These are phyloP conservation scores for Lepidochrysops patricia DNA, from an alignment of 2,888 invertebrate species.

Conservation along the genomic window DNA sequence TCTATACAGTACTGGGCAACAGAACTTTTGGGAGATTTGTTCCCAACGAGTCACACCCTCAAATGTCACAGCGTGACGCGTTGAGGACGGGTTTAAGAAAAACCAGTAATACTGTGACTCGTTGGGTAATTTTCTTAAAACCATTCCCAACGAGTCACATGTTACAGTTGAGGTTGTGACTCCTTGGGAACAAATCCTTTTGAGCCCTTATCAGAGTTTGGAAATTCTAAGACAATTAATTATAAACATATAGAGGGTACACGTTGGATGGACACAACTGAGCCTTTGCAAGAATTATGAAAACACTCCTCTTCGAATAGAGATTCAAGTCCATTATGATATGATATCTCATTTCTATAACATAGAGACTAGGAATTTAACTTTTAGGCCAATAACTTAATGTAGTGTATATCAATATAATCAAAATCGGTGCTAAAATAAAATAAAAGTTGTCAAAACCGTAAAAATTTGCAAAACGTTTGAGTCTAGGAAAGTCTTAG, in stretches of 20 bases:
- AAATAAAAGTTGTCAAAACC: background rate
- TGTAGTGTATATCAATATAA: background rate
- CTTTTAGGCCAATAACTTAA: background rate
- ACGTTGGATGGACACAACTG: background rate
- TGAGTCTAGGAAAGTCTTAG: background rate
- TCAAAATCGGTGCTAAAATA: background rate
- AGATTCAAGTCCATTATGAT: background rate
- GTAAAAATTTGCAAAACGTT: background rate
- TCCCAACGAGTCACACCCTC: too few relatives aligned
- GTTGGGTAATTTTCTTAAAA: too few relatives aligned
- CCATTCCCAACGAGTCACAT: too few relatives aligned
- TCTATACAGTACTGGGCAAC: background rate
- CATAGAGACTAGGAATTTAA: background rate
- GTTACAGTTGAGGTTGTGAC: too few relatives aligned
- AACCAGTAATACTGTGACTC: too few relatives aligned
- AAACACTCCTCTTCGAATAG: background rate
- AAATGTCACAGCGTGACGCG: too few relatives aligned
- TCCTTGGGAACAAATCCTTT: too few relatives aligned
- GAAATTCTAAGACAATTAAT: background rate
- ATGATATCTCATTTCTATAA: background rate
- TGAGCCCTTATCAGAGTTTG: background rate
- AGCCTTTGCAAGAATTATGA: background rate
- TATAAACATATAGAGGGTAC: background rate
- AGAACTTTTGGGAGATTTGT: too few relatives aligned
- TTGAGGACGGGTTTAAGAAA: too few relatives aligned